A percentile compares a stretch with the other conserved stretches of the same genome.
These are phyloP conservation scores for Sylvia atricapilla DNA, from an alignment of 2,113 vertebrate genomes.

Conservation along the genomic window DNA sequence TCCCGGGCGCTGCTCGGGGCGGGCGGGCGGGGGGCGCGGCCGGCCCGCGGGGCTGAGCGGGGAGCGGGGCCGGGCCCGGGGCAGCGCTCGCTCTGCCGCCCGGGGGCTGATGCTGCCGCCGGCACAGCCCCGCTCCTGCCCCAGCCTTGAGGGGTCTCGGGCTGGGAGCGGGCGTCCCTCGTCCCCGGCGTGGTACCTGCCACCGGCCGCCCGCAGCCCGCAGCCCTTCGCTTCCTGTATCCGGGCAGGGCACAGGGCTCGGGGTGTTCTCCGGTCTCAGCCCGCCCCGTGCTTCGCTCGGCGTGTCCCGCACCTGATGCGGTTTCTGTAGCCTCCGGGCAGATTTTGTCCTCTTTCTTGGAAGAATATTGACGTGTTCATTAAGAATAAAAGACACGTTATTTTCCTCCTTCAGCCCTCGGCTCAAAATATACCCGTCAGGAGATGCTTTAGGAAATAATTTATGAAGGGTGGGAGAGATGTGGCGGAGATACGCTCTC, in stretches of 20 bases:
- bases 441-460: not conserved
- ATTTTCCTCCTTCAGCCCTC: not conserved
- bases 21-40: not conserved
- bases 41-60: not conserved
- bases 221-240: not conserved
- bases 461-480: not conserved
- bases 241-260: not conserved
- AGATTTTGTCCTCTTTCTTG: not conserved
- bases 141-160: not conserved
- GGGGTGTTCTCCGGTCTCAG: not conserved
- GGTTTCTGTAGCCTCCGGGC: not conserved
- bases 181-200: not conserved
- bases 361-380: not conserved
- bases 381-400: not conserved
- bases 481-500: not conserved
- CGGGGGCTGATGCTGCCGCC: not conserved
- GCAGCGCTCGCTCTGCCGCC: not conserved
- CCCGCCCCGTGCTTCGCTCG: not conserved
- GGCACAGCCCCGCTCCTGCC: not conserved
- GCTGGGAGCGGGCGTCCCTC: not conserved
- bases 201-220: accelerated
- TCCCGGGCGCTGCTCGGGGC: not conserved
- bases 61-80: not conserved
- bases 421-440: not conserved
- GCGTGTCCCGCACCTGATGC: not conserved